Percentiles rank a stretch among this genome's conserved stretches.
Conservation (phyloP, 2,797 vertebrate genomes). For the Ateles fusciceps region DNA sequence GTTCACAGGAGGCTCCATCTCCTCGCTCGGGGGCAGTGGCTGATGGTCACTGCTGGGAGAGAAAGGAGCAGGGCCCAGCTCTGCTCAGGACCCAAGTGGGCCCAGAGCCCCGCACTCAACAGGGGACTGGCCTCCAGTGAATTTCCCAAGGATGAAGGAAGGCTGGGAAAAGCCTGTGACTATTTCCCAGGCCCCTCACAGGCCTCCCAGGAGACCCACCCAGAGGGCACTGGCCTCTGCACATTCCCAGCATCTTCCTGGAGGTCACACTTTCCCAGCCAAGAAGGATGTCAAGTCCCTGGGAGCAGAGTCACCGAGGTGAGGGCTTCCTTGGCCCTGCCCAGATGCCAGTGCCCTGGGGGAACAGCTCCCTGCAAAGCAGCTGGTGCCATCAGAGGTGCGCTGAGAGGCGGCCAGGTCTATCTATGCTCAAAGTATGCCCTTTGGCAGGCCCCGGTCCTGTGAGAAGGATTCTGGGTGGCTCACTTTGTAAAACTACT, state of each 20-base stretch:
- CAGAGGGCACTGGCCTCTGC: background rate
- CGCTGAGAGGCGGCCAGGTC: background rate
- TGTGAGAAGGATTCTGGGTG: background rate
- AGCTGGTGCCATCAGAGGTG: fast-evolving
- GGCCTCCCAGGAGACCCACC: background rate
- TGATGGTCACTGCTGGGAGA: background rate
- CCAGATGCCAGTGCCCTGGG: background rate
- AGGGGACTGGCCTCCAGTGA: background rate
- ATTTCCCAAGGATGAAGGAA: background rate
- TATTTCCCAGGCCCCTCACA: background rate
- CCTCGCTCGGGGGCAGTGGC: background rate
- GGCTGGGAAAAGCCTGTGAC: background rate
- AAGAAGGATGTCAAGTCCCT: background rate
- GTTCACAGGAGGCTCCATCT: background rate
- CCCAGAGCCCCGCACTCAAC: background rate
- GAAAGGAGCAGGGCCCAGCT: background rate
- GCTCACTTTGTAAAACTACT: background rate
- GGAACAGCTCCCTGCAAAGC: background rate
- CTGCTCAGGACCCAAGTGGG: background rate
- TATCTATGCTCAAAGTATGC: background rate
- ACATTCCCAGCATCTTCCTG: background rate
- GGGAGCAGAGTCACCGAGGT: background rate
- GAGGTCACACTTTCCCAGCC: background rate
- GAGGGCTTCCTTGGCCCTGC: background rate
- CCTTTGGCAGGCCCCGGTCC: background rate